A percentile compares a stretch with the other conserved stretches of the same genome.
Conservation (phyloP, 2,797 vertebrate species). For the Cichlasoma orientale region DNA sequence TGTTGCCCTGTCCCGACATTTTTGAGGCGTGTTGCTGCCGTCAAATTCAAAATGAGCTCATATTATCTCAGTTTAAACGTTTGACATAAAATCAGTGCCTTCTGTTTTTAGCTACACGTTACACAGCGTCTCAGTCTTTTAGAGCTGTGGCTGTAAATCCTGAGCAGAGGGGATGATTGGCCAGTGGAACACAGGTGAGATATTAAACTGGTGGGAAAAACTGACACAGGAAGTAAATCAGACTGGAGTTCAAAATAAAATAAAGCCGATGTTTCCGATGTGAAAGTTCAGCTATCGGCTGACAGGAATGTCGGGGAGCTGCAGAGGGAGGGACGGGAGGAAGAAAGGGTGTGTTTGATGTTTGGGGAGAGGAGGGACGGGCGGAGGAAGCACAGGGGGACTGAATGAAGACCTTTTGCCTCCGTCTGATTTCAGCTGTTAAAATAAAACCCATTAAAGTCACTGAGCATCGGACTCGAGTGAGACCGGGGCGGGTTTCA, state of each 20-base stretch:
- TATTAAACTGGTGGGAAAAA: neutral
- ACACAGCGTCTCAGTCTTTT: no score
- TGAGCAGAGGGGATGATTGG: no score
- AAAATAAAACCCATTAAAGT: neutral
- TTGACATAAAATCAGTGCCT: neutral
- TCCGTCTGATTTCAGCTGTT: neutral
- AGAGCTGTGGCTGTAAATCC: no score
- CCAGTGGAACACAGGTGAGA: neutral
- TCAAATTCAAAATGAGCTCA: neutral
- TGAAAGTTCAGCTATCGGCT: neutral
- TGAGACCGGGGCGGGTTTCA: neutral
- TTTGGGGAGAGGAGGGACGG: constrained; percentile 1
- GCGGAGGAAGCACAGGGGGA: neutral
- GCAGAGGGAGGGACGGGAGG: neutral
- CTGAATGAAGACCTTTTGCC: neutral
- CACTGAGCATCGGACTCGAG: neutral
- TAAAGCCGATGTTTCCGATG: neutral
- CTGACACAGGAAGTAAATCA: no score
- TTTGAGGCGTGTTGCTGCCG: neutral
- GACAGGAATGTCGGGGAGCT: neutral
- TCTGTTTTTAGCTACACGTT: neutral
- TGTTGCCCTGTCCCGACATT: neutral
- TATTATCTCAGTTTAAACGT: neutral
- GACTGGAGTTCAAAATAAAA: neutral
- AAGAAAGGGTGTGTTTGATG: constrained; percentile 23